Evolutionary conservation across 2,888 invertebrate species (phyloP), one percentile per base, ranked within the genome.

Genomic region (Drosophila trichaetosa): DNA sequence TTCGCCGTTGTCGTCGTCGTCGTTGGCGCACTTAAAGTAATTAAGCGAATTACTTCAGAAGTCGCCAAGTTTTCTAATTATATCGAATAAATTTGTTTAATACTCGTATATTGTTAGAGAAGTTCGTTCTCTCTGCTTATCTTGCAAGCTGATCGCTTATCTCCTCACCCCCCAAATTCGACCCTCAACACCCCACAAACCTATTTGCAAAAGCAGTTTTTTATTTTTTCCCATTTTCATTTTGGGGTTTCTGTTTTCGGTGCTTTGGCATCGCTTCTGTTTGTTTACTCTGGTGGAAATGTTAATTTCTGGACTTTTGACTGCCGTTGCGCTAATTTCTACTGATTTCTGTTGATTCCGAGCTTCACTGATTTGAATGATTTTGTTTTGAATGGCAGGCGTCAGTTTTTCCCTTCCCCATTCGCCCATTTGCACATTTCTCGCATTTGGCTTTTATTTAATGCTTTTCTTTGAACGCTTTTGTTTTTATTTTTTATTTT

Each of bases 1-100:
- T 73, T 62, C 66, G 51, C 52, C 61, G 62, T 57, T 21, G 79
- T 61, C 67, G 63, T 68, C 75, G 62, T 69, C 76, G 68, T 73
- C 83, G 69, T 70, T 80, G 73, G 72, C 65, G 87, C 89, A 87
- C 88, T 87, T 87, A 68, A 85, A 89, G 90, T 85, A 90, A 90
- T 90, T 90, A 90, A 85, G 89, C 78, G 91, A 88, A 88, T 90
- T 90, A 86, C 86, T 86, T 90, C 73, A 85, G 86, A 89, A 87
- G 91, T 87, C 90, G 86, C 86, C 90, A 87, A 87, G 91, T 87
- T 88, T 86, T 88, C 90, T 88, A 89, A 87, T 87, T 90, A 90
- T 90, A 88, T 90, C 87, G 88, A 90, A 87, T 89, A 90, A 90
- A 90, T 87, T 90, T 82, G 85, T 80, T 90, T 89, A 87, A 90